phyloP scores from a whole-genome alignment of 2,113 vertebrate species.

The Callochromis pleurospilus region DNA sequence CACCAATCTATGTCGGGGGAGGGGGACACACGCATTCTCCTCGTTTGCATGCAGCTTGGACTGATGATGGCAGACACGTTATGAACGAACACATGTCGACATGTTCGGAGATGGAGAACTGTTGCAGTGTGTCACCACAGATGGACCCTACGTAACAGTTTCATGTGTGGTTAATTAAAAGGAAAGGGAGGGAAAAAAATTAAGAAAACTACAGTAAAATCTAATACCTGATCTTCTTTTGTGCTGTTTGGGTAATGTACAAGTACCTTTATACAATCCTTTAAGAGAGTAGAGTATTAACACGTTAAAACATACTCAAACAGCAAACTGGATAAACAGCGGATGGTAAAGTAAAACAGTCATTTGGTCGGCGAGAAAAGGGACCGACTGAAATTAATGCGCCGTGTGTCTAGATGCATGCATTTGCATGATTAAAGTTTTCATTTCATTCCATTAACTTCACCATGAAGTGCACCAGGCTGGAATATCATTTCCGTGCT shows the following conservation, averaged over 20 bases:
- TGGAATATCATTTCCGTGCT: background rate
- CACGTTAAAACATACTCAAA: conserved; percentile 61
- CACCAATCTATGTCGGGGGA: conserved; percentile 66
- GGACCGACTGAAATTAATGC: background rate
- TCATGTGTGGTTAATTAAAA: conserved; percentile 20
- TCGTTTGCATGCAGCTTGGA: conserved; percentile 64
- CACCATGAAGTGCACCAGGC: background rate
- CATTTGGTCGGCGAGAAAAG: background rate
- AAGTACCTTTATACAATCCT: conserved; percentile 78
- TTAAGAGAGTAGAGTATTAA: conserved; percentile 74
- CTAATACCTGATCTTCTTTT: conserved; percentile 80
- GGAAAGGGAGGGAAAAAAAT: background rate
- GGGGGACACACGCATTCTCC: conserved; percentile 37
- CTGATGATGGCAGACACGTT: conserved; percentile 47
- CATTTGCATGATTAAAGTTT: background rate
- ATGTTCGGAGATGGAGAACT: conserved; percentile 57
- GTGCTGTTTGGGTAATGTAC: conserved; percentile 78
- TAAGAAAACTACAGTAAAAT: conserved; percentile 18
- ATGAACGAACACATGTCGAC: conserved; percentile 39
- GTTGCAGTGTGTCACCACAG: conserved; percentile 59
- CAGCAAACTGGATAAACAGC: background rate
- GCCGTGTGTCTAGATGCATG: background rate
- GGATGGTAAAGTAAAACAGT: background rate
- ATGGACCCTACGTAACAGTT: conserved; percentile 56
- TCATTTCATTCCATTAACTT: background rate